These are phyloP conservation scores for Macrobrachium rosenbergii DNA, from an alignment of 1,140 invertebrate species.

Conservation along the genomic window DNA sequence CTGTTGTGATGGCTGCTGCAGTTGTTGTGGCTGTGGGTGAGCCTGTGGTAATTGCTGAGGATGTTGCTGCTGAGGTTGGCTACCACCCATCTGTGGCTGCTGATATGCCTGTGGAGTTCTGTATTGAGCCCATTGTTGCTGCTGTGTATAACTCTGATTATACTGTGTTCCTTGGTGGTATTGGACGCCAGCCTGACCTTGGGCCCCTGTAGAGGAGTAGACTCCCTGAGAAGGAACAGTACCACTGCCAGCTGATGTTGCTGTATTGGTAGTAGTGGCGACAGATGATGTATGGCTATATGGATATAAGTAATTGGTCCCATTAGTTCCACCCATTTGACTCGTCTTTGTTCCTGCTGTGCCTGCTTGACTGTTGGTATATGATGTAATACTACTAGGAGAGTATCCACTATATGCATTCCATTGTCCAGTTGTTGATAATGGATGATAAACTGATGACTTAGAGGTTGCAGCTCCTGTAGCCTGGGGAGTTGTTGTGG, in stretches of 20 bases:
- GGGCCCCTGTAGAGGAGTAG: not conserved
- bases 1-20: slow-evolving; percentile 36
- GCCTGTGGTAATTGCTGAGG: slow-evolving; percentile 38
- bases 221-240: not conserved
- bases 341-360: slow-evolving; percentile 35
- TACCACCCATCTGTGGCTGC: slow-evolving; percentile 39
- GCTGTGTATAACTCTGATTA: slow-evolving; percentile 39
- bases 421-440: slow-evolving; percentile 31
- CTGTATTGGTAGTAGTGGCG: slow-evolving; percentile 6
- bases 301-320: not conserved
- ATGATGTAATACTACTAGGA: no score
- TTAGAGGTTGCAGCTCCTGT: not conserved
- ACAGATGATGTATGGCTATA: no score
- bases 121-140: slow-evolving; percentile 41
- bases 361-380: slow-evolving; percentile 38
- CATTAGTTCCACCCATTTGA: slow-evolving; percentile 24
- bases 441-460: not conserved
- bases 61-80: slow-evolving; percentile 44
- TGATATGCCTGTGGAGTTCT: slow-evolving; percentile 61
- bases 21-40: slow-evolving; percentile 15
- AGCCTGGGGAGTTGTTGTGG: slow-evolving; percentile 1
- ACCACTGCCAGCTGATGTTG: no score
- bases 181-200: not conserved
- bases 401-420: slow-evolving; percentile 29
- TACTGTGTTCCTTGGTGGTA: slow-evolving; percentile 22